Evolutionary conservation across 2,113 vertebrate genomes (phyloP).

Genomic region (Phocoena sinus): DNA sequence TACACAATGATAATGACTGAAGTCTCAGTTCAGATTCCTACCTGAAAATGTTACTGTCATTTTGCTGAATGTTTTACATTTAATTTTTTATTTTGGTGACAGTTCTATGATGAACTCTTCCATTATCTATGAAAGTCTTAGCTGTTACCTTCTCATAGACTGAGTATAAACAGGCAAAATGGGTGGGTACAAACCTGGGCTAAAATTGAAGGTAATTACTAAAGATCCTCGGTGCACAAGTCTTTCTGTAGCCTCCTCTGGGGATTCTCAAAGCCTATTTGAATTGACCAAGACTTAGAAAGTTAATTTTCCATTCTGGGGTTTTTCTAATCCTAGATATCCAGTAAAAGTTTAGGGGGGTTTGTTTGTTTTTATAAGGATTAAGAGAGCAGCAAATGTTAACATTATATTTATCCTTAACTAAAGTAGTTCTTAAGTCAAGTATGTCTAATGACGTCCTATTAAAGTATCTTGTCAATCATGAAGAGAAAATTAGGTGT

Average conservation of each 20-base stretch:
- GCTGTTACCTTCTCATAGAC: not conserved
- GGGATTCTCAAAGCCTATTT: not conserved
- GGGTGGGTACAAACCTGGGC: accelerated
- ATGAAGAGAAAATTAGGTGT: not conserved
- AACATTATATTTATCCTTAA: not conserved
- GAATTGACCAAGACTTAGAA: not conserved
- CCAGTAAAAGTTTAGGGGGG: not conserved
- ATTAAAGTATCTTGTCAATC: not conserved
- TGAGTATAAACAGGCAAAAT: not conserved
- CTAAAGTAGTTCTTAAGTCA: not conserved
- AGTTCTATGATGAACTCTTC: not conserved
- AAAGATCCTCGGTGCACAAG: not conserved
- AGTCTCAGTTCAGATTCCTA: not conserved
- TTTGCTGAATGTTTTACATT: not conserved
- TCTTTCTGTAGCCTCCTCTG: not conserved
- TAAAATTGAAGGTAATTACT: not conserved
- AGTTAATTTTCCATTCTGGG: not conserved
- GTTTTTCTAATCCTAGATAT: not conserved
- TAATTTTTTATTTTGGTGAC: not conserved
- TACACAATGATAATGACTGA: not conserved
- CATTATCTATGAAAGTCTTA: not conserved
- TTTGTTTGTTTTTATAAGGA: not conserved
- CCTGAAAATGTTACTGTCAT: not conserved
- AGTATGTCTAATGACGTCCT: not conserved
- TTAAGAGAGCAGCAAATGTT: not conserved